Percentiles rank a stretch among this genome's conserved stretches.
phyloP scores from a whole-genome alignment of 2,113 vertebrate species.

The Rhombomys opimus region DNA sequence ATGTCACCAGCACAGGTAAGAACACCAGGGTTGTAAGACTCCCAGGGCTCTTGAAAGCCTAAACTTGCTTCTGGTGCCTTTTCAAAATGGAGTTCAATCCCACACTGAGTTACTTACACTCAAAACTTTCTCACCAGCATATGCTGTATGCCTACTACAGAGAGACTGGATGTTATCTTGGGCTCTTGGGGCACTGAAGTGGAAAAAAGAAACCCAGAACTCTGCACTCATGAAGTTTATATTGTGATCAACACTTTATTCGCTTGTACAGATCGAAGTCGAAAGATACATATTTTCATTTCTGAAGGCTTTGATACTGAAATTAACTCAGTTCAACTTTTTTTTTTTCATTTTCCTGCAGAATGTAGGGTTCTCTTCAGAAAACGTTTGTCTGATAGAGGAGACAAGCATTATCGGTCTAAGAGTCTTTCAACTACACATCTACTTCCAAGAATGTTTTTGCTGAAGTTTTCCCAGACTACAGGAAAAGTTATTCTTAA shows the following conservation, averaged over 20 bases:
- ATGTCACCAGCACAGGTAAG: constrained; percentile 72
- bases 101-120: constrained; percentile 42
- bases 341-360: background rate
- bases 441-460: constrained; percentile 6
- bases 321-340: constrained; percentile 9
- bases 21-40: constrained; percentile 74
- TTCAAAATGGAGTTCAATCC: constrained; percentile 80
- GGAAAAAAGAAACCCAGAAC: background rate
- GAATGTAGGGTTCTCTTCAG: background rate
- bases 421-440: constrained; percentile 21
- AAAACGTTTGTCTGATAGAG: background rate
- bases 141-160: too few species aligned
- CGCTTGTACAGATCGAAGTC: background rate
- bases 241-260: background rate
- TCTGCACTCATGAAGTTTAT: background rate
- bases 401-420: constrained; percentile 3
- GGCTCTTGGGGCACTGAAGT: background rate
- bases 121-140: constrained; percentile 30
- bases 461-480: background rate
- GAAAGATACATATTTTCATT: constrained; percentile 13
- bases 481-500: background rate
- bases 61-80: constrained; percentile 62
- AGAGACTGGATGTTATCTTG: background rate
- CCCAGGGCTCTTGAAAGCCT: constrained; percentile 55
- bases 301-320: constrained; percentile 35